Percentiles rank a stretch among this genome's conserved stretches.
phyloP scores from a whole-genome alignment of 2,113 vertebrate species.

The Cryptomyrus ogoouensis region DNA sequence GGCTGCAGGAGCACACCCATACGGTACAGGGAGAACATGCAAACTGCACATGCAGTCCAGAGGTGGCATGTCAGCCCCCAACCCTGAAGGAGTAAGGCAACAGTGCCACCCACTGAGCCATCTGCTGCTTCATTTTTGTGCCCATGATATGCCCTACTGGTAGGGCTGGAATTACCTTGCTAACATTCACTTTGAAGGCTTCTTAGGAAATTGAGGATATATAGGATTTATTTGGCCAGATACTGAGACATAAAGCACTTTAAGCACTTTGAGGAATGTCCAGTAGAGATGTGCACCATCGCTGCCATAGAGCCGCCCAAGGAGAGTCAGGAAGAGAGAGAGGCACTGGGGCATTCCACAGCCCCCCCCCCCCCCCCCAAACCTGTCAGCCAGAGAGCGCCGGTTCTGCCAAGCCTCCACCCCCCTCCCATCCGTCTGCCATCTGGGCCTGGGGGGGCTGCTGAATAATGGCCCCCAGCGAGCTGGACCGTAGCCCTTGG shows the following conservation, averaged over 20 bases:
- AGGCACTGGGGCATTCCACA: not conserved
- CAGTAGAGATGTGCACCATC: not conserved
- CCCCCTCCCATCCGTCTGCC: not conserved
- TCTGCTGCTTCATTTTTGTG: not conserved
- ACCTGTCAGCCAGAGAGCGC: not conserved
- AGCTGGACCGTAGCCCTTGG: conserved; percentile 5
- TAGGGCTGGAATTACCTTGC: not conserved
- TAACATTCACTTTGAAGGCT: not conserved
- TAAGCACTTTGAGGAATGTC: not conserved
- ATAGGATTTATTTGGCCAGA: not conserved
- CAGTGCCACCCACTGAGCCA: not conserved
- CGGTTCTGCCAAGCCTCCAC: not conserved
- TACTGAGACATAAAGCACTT: not conserved
- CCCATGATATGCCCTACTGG: not conserved
- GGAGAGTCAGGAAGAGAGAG: not conserved
- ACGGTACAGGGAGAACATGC: not conserved
- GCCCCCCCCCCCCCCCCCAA: not conserved
- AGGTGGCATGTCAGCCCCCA: not conserved
- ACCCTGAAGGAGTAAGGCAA: not conserved
- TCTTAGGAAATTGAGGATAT: not conserved
- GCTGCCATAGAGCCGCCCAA: not conserved
- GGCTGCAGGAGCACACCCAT: not conserved
- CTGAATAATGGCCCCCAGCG: conserved; percentile 18
- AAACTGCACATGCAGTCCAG: not conserved
- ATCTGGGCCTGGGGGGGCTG: not conserved